A percentile compares a stretch with the other conserved stretches of the same genome.
Conservation (phyloP, 23 tunicate genomes). For the Trididemnum clinides region DNA sequence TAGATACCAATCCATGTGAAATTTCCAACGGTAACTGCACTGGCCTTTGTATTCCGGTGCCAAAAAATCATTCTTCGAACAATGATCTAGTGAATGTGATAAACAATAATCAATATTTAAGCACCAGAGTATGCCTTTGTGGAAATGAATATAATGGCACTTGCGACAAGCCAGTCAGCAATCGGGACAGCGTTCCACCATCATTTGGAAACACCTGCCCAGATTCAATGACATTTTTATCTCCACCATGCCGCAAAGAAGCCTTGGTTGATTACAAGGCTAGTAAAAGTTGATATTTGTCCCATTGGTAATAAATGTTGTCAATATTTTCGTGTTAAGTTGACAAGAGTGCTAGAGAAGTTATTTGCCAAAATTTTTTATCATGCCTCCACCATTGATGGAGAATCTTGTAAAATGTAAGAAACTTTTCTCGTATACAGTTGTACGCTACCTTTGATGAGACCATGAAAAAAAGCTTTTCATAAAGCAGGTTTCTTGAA, state of each 20-base stretch:
- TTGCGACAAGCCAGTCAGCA: constrained; percentile 46
- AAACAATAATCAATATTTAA: neutral
- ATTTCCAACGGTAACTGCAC: constrained; percentile 55
- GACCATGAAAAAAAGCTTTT: too few relatives aligned
- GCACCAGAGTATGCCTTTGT: constrained; percentile 70
- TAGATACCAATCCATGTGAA: constrained; percentile 66
- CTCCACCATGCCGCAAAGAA: constrained; percentile 49
- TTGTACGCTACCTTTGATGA: too few relatives aligned
- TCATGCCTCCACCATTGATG: too few relatives aligned
- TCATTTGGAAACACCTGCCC: constrained; percentile 55
- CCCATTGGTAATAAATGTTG: neutral
- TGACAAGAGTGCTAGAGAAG: too few relatives aligned
- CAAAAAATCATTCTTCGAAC: neutral
- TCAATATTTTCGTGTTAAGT: neutral
- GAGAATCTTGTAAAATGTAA: too few relatives aligned
- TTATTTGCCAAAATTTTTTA: too few relatives aligned
- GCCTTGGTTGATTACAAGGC: constrained; percentile 52
- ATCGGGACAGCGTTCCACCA: constrained; percentile 41
- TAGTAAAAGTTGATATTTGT: neutral
- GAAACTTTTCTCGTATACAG: too few relatives aligned
- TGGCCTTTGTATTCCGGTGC: constrained; percentile 75
- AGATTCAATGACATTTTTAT: constrained; percentile 29
- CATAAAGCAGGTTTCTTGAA: too few relatives aligned
- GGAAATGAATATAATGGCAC: constrained; percentile 48
- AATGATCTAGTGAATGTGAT: neutral